Base-by-base conservation (phyloP, 2,113 vertebrate species). In the Baryphthengus martii region DNA sequence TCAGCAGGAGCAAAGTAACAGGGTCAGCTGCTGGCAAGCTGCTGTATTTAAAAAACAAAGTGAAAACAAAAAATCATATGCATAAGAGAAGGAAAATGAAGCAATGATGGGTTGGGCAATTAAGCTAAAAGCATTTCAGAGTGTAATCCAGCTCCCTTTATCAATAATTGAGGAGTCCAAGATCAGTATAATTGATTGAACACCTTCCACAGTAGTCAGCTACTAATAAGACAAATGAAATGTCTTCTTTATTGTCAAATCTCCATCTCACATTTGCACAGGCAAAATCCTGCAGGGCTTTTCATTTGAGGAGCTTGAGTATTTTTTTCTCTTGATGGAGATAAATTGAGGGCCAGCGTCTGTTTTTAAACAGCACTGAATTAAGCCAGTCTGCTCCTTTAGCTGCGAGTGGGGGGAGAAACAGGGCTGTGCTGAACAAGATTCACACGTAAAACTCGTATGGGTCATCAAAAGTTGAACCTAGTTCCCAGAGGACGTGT, bases 121-220 rank as follows among this genome's bases (percentile, higher is more conserved):
- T 99, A 98, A 98, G 97, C 97, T 99, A 98, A 99, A 98, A 99
- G 98, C 98, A 97, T 98, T 96, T 98, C 94, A 98, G 98, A 98
- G 98, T 96, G 76, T 92, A 91, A 95, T 94, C 86, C 95, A 90
- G 81, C 73, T 90, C 66, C 28, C 76, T 78, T 87, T 96, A 91
- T 97, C 98, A 97, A 97, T 98, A 97, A 97, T 96, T 96, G 92
- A 97, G 94, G 95, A 67, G 95, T 90, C 95, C 63, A 17, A 63
- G 95, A 96, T 95, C 84, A 70, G 81, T 98, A 95, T 87, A 91
- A 96, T 97, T 98, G 98, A 98, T 97, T 95, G 97, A 97, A 97
- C 94, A 67, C 85, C 96, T 96, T 97, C 96, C 70, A 88, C 93
- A 97, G 97, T 92, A 97, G 97, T 96, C 73, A 94, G 96, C 97